Base-by-base conservation (phyloP, 2,113 vertebrate species). In the Casuarius casuarius region DNA sequence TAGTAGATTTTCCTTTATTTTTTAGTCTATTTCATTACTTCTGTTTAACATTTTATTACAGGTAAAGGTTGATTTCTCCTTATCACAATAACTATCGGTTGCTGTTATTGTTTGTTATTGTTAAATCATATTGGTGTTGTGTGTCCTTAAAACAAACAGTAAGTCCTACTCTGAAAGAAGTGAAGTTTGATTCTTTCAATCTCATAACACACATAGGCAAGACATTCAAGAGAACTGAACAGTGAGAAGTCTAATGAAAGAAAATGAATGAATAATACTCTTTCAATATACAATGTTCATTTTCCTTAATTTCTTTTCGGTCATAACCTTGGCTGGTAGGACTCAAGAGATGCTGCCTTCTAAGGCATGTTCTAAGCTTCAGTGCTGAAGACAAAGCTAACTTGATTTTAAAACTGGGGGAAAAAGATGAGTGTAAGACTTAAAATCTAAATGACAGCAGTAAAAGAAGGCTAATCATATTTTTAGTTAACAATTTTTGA, bases 341-440 rank as follows among this genome's bases (percentile, higher is more conserved):
- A 49, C 35, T 84, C 86, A 42, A 42, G 92, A 96, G 82, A 90
- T 92, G 72, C 76, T 96, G 76, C 19, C 75, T 91, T 96, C 54
- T 83, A 90, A 87, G 75, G 21, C 70, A 52, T 77, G 54, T 62
- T 94, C 74, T 83, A 49, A 77, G 74, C 58, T 90, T 95, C 70
- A 94, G 75, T 84, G 62, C 6, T 3, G 74, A 72, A 82, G 66
- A 46, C 46, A 77, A 52, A 93, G 33, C 7, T 93, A 46, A 83
- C 59, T 95, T 78, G 5, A 54, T 83, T 95, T 95, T 88, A 88
- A 74, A 93, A 83, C 10, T 77, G 6, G 33, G 3, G 10, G 13
- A 7, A 76, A 67, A 95, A 85, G 70, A 70, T 70, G 10, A 92
- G 54, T 73, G 9, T 9, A 74, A 80, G 72, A 67, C 86, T 88